These are phyloP conservation scores for Pogonomyrmex californicus DNA, from an alignment of 1,140 invertebrate genomes.

Conservation along the genomic window DNA sequence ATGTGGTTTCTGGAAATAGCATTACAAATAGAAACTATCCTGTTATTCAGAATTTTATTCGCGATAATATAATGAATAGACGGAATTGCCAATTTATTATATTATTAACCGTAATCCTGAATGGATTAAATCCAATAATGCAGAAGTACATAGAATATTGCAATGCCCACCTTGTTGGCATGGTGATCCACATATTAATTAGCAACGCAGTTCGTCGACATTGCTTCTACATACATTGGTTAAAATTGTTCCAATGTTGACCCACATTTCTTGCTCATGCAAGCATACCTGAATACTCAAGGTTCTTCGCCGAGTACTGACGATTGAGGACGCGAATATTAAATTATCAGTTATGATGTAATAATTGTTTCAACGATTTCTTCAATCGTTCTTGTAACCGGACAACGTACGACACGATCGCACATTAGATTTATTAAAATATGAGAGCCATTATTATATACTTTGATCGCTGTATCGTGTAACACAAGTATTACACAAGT, in stretches of 20 bases:
- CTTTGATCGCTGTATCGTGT: background rate
- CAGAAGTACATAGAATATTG: background rate
- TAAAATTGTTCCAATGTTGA: conserved; percentile 10
- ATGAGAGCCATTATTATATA: background rate
- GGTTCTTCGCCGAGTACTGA: background rate
- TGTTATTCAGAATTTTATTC: conserved; percentile 22
- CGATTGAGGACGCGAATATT: conserved; percentile 29
- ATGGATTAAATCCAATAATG: conserved; percentile 19
- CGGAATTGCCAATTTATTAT: conserved; percentile 5
- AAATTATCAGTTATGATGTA: conserved; percentile 37
- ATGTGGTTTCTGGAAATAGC: background rate
- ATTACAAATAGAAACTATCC: background rate
- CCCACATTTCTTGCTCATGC: conserved; percentile 18
- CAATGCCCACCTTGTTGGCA: conserved; percentile 16
- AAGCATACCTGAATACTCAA: background rate
- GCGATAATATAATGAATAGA: background rate
- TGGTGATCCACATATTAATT: background rate
- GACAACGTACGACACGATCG: background rate
- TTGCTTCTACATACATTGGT: background rate
- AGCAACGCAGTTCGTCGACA: conserved; percentile 11
- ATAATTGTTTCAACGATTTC: background rate
- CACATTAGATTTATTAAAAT: background rate
- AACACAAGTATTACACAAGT: background rate
- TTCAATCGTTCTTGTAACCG: background rate
- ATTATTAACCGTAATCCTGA: conserved; percentile 22